Evolutionary conservation across 2,888 invertebrate species (phyloP).

Genomic region (Zaprionus bogoriensis): DNA sequence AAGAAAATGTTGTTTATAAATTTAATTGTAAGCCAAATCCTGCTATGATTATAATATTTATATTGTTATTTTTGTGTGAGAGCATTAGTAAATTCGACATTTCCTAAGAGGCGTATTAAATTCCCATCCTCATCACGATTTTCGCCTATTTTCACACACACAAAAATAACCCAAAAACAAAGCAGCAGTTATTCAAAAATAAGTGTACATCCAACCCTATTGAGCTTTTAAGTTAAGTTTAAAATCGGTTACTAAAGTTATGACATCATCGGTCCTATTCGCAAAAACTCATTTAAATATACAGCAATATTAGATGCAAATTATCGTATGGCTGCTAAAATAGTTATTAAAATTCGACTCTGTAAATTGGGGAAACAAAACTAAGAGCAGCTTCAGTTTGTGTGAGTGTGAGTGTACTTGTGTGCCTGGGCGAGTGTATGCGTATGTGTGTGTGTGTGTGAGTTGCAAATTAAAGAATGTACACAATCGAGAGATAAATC

Average conservation of each 20-base stretch:
- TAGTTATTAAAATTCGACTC: conserved; percentile 19
- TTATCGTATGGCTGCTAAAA: conserved; percentile 34
- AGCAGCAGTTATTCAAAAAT: conserved; percentile 18
- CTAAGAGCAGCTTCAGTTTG: no score
- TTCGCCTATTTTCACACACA: not conserved
- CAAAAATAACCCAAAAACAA: not conserved
- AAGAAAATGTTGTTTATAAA: conserved; percentile 61
- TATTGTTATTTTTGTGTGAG: conserved; percentile 44
- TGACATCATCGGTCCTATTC: conserved; percentile 13
- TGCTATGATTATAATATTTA: conserved; percentile 54
- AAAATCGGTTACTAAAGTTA: conserved; percentile 44
- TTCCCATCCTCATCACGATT: not conserved
- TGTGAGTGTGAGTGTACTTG: not conserved
- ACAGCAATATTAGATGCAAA: conserved; percentile 33
- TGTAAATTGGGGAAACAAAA: conserved; percentile 12
- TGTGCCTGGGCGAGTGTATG: conserved; percentile 1
- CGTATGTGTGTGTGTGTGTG: not conserved
- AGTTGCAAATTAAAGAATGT: conserved; percentile 5
- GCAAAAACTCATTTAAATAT: conserved; percentile 26
- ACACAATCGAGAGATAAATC: conserved; percentile 13
- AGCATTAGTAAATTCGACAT: conserved; percentile 33
- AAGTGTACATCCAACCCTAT: not conserved
- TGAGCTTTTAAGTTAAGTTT: conserved; percentile 19
- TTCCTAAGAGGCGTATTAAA: conserved; percentile 24
- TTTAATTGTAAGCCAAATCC: conserved; percentile 49